Evolutionary conservation across 2,888 invertebrate species (phyloP).

Genomic region (Lepidochitona cinerea): DNA sequence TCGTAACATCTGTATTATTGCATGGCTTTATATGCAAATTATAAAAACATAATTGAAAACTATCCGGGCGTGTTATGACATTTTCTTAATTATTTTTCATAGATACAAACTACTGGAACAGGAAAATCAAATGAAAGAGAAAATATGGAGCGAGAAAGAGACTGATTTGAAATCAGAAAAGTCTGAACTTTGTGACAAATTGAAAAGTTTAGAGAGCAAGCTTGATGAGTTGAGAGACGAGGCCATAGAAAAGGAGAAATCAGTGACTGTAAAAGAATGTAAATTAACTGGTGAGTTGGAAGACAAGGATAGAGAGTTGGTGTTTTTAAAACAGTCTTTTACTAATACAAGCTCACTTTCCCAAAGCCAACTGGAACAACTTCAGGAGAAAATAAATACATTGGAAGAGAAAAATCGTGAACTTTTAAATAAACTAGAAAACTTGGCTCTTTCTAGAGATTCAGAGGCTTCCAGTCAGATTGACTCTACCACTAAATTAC

Average conservation of each 20-base stretch:
- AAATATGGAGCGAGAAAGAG: not conserved
- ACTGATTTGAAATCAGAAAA: not conserved
- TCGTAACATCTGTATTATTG: too few relatives aligned
- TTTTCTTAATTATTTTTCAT: not conserved
- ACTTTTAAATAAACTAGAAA: conserved; percentile 29
- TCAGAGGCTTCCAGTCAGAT: conserved; percentile 28
- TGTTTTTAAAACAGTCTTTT: too few relatives aligned
- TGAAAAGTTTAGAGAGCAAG: conserved; percentile 21
- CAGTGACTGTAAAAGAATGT: not conserved
- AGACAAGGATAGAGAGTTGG: too few relatives aligned
- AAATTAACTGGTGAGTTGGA: too few relatives aligned
- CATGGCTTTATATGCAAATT: too few relatives aligned
- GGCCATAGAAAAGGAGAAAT: not conserved
- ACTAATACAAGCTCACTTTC: too few relatives aligned
- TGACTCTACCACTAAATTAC: conserved; percentile 27
- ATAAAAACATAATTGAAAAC: too few relatives aligned
- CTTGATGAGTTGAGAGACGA: not conserved
- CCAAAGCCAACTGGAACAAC: too few relatives aligned
- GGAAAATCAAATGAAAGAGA: not conserved
- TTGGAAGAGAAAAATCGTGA: conserved; percentile 33
- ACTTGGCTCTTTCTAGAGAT: conserved; percentile 17
- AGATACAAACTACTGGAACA: not conserved
- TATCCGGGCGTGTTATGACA: too few relatives aligned
- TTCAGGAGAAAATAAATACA: too few relatives aligned
- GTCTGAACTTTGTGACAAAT: not conserved